phyloP scores from a whole-genome alignment of 2,797 vertebrate species.

The Acrossocheilus wenchowensis region DNA sequence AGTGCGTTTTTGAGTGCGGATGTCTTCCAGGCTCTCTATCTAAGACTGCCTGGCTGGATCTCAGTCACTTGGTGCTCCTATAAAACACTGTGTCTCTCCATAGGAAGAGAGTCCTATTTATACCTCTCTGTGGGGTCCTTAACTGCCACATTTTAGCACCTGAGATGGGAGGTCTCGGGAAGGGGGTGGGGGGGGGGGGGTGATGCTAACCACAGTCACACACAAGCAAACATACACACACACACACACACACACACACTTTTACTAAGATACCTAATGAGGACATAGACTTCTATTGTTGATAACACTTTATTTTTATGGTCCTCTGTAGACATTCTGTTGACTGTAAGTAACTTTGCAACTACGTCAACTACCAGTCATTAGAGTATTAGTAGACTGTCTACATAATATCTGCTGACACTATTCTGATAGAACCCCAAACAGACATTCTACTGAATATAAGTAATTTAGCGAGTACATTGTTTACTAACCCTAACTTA shows the following conservation, averaged over 20 bases:
- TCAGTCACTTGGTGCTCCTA: slow-evolving; percentile 65
- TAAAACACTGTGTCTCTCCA: slow-evolving; percentile 65
- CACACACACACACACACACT: slow-evolving; percentile 76
- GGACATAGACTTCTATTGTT: slow-evolving; percentile 46
- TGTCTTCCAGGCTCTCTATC: slow-evolving; percentile 56
- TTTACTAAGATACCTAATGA: slow-evolving; percentile 63
- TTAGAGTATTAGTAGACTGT: not conserved
- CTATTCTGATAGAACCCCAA: not conserved
- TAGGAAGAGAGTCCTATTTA: slow-evolving; percentile 75
- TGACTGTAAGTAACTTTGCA: not conserved
- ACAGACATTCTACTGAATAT: not conserved
- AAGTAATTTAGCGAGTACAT: not conserved
- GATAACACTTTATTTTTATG: not conserved
- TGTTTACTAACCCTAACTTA: not conserved
- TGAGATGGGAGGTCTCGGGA: slow-evolving; percentile 67
- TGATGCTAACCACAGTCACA: slow-evolving; percentile 51
- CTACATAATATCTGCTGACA: not conserved
- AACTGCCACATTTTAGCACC: slow-evolving; percentile 79
- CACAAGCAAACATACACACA: slow-evolving; percentile 68
- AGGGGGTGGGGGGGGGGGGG: slow-evolving; percentile 66
- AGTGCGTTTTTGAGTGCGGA: slow-evolving; percentile 62
- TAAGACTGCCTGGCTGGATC: slow-evolving; percentile 58
- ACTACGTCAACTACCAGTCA: not conserved
- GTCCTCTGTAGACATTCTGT: not conserved
- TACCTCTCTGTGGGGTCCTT: slow-evolving; percentile 74